Evolutionary conservation across 2,113 vertebrate species (phyloP).

Genomic region (Atherinomorus stipes): DNA sequence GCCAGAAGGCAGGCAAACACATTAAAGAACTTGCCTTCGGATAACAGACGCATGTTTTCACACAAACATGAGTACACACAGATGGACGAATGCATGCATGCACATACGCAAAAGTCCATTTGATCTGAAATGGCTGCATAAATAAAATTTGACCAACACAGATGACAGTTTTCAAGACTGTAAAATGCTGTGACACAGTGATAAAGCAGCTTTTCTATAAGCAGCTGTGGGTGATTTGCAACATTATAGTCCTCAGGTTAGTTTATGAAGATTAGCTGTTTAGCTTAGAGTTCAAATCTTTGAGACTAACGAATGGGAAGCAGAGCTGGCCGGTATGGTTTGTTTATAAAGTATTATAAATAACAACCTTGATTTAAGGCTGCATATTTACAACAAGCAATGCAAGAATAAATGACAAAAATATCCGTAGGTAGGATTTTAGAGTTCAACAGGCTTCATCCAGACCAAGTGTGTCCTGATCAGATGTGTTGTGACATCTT

Average conservation of each 20-base stretch:
- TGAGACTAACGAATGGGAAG: not conserved
- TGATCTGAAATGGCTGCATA: slow-evolving; percentile 14
- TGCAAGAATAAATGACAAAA: not conserved
- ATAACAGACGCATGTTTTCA: slow-evolving; percentile 26
- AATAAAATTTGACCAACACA: slow-evolving; percentile 14
- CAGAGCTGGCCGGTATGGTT: not conserved
- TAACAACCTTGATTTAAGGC: not conserved
- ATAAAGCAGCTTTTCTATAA: not conserved
- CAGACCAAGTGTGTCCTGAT: no score
- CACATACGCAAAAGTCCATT: slow-evolving; percentile 23
- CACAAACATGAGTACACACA: slow-evolving; percentile 8
- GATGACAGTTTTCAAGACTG: slow-evolving; percentile 5
- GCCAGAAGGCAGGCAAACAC: slow-evolving; percentile 64
- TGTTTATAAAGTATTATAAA: no score
- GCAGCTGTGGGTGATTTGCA: not conserved
- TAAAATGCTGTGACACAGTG: slow-evolving; percentile 1
- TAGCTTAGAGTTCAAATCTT: not conserved
- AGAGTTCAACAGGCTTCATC: no score
- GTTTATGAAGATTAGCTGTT: slow-evolving; percentile 5
- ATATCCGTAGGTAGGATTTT: no score
- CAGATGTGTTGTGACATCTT: not conserved
- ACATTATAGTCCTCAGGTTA: slow-evolving; percentile 1
- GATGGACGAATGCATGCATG: not conserved
- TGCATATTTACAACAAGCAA: not conserved
- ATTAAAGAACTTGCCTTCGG: slow-evolving; percentile 59